Conservation (phyloP, 2,113 vertebrate genomes). For the Zosterops hypoxanthus region DNA sequence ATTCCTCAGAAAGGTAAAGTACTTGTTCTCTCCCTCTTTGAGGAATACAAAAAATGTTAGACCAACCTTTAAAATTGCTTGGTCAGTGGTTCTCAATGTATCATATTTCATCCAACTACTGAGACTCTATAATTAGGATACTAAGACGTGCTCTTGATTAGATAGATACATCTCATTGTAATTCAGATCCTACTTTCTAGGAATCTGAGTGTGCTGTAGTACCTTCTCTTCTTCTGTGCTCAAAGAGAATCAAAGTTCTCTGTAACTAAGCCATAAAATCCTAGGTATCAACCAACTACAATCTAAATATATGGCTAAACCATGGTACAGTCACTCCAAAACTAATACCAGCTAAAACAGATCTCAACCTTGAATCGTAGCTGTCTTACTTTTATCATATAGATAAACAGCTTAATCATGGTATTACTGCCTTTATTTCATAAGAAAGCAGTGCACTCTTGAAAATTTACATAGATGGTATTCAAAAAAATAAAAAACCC, state of each 20-base stretch:
- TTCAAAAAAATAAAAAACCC: neutral
- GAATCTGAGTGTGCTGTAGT: neutral
- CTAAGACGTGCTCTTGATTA: slow-evolving; percentile 1
- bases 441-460: neutral
- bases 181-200: neutral
- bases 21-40: neutral
- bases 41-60: slow-evolving; percentile 9
- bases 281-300: neutral
- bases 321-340: neutral
- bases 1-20: neutral
- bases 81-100: slow-evolving; percentile 33
- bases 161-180: neutral
- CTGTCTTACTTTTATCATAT: neutral
- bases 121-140: neutral
- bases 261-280: neutral
- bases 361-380: neutral
- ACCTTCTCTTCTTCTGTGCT: neutral
- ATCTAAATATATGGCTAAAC: neutral
- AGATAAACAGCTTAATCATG: neutral
- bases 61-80: slow-evolving; percentile 54
- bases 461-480: neutral
- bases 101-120: neutral
- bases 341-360: neutral
- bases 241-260: neutral
- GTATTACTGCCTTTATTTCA: neutral